Evolutionary conservation across 2,113 vertebrate genomes (phyloP).

Genomic region (Colistium nudipinnis): DNA sequence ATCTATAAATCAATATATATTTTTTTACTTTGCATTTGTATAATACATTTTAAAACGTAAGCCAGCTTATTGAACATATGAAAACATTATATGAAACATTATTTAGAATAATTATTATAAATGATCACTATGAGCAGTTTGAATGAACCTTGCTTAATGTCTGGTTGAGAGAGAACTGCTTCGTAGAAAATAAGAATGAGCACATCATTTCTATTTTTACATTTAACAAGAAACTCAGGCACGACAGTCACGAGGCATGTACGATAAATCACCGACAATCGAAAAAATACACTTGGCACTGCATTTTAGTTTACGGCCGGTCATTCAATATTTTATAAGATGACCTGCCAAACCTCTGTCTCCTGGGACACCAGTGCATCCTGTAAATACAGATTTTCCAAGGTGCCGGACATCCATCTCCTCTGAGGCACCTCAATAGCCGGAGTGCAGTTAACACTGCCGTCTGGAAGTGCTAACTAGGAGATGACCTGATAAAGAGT

Average conservation of each 20-base stretch:
- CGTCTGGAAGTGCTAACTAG: constrained; percentile 55
- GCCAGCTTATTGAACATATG: too few species aligned
- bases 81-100: too few species aligned
- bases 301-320: not conserved
- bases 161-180: not conserved
- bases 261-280: not conserved
- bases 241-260: not conserved
- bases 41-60: too few species aligned
- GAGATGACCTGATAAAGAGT: constrained; percentile 42
- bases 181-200: not conserved
- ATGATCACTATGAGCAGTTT: not conserved
- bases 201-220: not conserved
- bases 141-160: not conserved
- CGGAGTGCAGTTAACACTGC: constrained; percentile 34
- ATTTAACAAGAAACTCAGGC: not conserved
- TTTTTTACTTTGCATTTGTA: too few species aligned
- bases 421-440: constrained; percentile 28
- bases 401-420: constrained; percentile 25
- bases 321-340: not conserved
- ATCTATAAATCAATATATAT: too few species aligned
- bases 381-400: constrained; percentile 28
- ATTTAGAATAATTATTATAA: too few species aligned
- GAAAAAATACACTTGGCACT: not conserved
- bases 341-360: not conserved
- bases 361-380: not conserved